Conservation (phyloP, 2,888 invertebrate genomes). For the Habroteleia sp. region DNA sequence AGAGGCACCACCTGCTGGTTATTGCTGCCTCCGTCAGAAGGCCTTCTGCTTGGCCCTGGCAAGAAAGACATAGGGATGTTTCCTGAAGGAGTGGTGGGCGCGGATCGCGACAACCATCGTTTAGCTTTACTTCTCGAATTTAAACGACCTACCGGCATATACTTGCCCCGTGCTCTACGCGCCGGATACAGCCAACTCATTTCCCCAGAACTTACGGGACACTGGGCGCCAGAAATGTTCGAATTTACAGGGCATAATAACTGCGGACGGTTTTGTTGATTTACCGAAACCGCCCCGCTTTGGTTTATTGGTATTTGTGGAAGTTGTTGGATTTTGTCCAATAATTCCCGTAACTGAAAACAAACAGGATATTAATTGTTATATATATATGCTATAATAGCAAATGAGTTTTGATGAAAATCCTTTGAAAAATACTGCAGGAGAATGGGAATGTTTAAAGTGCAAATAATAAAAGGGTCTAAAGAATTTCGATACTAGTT, state of each 20-base stretch:
- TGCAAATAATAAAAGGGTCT: too few relatives aligned
- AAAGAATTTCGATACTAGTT: too few relatives aligned
- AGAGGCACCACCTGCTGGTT: constrained; percentile 77
- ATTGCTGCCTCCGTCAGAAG: constrained; percentile 72
- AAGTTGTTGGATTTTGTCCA: constrained; percentile 87
- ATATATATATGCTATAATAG: too few relatives aligned
- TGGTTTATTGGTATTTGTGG: constrained; percentile 81
- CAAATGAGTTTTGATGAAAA: too few relatives aligned
- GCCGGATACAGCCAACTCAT: constrained; percentile 79
- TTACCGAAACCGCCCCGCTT: constrained; percentile 60
- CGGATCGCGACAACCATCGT: constrained; percentile 86
- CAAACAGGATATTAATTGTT: too few relatives aligned
- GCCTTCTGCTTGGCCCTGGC: constrained; percentile 81
- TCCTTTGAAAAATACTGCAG: too few relatives aligned
- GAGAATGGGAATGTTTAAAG: too few relatives aligned
- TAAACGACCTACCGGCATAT: constrained; percentile 45
- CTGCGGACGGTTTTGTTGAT: constrained; percentile 72
- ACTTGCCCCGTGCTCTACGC: constrained; percentile 71
- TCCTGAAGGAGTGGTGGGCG: constrained; percentile 89
- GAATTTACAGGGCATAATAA: constrained; percentile 70
- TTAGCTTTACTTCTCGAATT: constrained; percentile 63
- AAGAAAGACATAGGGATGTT: constrained; percentile 86
- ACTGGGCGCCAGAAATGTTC: constrained; percentile 67
- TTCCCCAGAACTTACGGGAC: constrained; percentile 74
- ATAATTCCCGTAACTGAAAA: constrained; percentile 85